Base-by-base conservation (phyloP, 53 echinoderm and acorn worm species). In the Astropecten irregularis region DNA sequence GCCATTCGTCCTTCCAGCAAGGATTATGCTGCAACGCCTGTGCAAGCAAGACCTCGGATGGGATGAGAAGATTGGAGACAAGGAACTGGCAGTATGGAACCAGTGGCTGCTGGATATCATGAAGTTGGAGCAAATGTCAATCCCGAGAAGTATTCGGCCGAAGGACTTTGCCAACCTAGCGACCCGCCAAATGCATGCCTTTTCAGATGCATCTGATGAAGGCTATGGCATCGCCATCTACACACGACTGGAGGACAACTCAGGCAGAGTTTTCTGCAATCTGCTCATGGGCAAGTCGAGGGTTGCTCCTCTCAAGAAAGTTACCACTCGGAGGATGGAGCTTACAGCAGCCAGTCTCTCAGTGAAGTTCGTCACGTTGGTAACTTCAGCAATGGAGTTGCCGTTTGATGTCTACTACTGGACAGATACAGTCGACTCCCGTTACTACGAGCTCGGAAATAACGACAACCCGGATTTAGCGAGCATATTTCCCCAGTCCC, bases 21-120 rank as follows among this genome's bases (percentile, higher is more conserved):
- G 88, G 71, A 69, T 79, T 31, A 69, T 94, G 9, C 76, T 91
- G 18, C 95, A 95, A 38, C 72, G 86, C 18, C 37, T 95, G 21
- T 91, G 91, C 40, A 70, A 68, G 30, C 26, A 59, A 42, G 66
- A 71, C 3, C 18, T 90, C 2, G 84, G 69, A 9, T 91, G 95
- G 95, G 89, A 89, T 73, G 72, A 95, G 16, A 71, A 74, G 32
- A 32, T 94, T 39, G 53, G 76, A 27, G 16, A 18, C 10, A 50
- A 67, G 26, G 49, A 67, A 34, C 19, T 35, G 37, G 39, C 29
- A 38, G 69, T 33, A 77, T 94, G 95, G 95, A 38, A 69, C 39
- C 46, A 62, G 16, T 91, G 91, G 89, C 44, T 58, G 40, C 49
- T 52, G 19, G 74, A 91, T 18, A 42, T 91, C 23, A 77, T 77